Percentiles rank a stretch among this genome's conserved stretches.
Evolutionary conservation across 1,140 invertebrate species (phyloP).

Genomic region (Drosophila miranda): DNA sequence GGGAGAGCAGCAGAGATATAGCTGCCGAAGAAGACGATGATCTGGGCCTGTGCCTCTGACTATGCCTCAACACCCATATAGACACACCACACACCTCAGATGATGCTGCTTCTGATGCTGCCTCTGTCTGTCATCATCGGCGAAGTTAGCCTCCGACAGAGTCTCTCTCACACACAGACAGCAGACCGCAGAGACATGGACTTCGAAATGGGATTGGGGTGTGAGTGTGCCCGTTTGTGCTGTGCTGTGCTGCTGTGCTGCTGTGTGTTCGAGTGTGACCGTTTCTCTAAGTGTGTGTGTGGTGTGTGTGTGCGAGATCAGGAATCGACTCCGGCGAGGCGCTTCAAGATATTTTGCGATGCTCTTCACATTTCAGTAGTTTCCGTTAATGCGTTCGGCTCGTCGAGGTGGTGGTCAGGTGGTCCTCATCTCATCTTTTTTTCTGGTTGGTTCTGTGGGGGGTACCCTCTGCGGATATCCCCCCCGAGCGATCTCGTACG

Average conservation of each 20-base stretch:
- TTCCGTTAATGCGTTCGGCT: constrained; percentile 79
- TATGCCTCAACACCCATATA: constrained; percentile 55
- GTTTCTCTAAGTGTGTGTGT: constrained; percentile 9
- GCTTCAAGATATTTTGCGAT: constrained; percentile 71
- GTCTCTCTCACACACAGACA: constrained; percentile 41
- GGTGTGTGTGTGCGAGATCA: constrained; percentile 39
- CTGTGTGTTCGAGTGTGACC: constrained; percentile 14
- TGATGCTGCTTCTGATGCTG: constrained; percentile 15
- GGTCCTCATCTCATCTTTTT: constrained; percentile 29
- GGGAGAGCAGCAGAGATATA: constrained; percentile 17
- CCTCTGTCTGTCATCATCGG: constrained; percentile 29
- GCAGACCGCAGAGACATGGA: constrained; percentile 15
- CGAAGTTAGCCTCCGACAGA: constrained; percentile 45
- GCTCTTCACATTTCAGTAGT: constrained; percentile 79
- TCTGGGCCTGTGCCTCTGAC: constrained; percentile 49
- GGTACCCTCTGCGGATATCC: not conserved
- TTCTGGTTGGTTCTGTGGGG: constrained; percentile 28
- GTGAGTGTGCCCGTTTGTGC: constrained; percentile 12
- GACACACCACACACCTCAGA: constrained; percentile 8
- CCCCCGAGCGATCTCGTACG: too few relatives aligned
- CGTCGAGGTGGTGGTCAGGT: constrained; percentile 42
- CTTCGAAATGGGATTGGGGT: constrained; percentile 29
- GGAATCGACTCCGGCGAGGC: constrained; percentile 59
- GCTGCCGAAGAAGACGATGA: constrained; percentile 33
- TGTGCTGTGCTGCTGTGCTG: constrained; percentile 10